A percentile compares a stretch with the other conserved stretches of the same genome.
Conservation (phyloP, 2,797 vertebrate genomes). For the Pteronotus mesoamericanus region DNA sequence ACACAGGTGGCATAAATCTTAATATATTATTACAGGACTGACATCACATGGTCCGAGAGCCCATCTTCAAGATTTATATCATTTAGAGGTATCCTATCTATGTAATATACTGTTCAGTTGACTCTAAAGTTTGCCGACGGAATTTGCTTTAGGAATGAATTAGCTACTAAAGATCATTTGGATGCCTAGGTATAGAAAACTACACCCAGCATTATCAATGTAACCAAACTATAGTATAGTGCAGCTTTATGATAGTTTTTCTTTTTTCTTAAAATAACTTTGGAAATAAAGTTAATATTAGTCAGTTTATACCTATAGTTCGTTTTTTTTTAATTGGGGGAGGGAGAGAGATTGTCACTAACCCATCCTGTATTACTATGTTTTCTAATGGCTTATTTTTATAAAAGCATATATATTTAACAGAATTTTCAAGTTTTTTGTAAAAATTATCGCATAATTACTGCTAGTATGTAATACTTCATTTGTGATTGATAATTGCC, state of each 20-base stretch:
- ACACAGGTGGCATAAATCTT: slow-evolving; percentile 91
- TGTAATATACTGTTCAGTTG: slow-evolving; percentile 83
- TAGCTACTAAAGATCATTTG: slow-evolving; percentile 78
- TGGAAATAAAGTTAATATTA: slow-evolving; percentile 62
- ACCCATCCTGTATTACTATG: slow-evolving; percentile 67
- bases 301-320: slow-evolving; percentile 71
- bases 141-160: slow-evolving; percentile 77
- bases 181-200: slow-evolving; percentile 73
- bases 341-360: slow-evolving; percentile 70
- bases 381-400: slow-evolving; percentile 68
- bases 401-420: slow-evolving; percentile 62
- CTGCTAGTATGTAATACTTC: slow-evolving; percentile 67
- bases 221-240: slow-evolving; percentile 86
- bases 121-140: slow-evolving; percentile 83
- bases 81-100: slow-evolving; percentile 89
- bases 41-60: slow-evolving; percentile 87
- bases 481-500: slow-evolving; percentile 69
- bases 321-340: slow-evolving; percentile 49
- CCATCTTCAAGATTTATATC: slow-evolving; percentile 89
- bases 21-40: slow-evolving; percentile 92
- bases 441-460: slow-evolving; percentile 63
- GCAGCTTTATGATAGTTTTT: slow-evolving; percentile 85
- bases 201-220: slow-evolving; percentile 67
- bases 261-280: slow-evolving; percentile 63
- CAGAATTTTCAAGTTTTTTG: slow-evolving; percentile 67